phyloP scores from a whole-genome alignment of 1,140 invertebrate genomes.

The Campodea augens region DNA sequence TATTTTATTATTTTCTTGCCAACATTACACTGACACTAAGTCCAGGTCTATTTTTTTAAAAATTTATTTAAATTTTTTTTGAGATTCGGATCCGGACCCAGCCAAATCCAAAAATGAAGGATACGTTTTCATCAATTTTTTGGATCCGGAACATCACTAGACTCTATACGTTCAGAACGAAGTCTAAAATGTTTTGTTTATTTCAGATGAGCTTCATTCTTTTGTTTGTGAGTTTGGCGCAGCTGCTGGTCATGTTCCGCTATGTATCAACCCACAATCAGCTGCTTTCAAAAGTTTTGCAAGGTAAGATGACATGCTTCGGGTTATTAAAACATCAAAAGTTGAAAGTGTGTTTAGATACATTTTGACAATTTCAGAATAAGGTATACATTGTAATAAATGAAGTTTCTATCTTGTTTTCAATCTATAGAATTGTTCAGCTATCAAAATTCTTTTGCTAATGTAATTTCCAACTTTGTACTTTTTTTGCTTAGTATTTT shows the following conservation, averaged over 20 bases:
- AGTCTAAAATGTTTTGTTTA: slow-evolving; percentile 18
- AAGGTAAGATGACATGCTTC: slow-evolving; percentile 58
- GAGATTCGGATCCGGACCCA: too few species aligned
- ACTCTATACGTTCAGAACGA: not conserved
- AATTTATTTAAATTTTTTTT: slow-evolving; percentile 11
- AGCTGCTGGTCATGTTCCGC: slow-evolving; percentile 78
- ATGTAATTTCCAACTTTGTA: not conserved
- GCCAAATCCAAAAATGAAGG: too few species aligned
- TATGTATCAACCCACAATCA: slow-evolving; percentile 98
- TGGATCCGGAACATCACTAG: too few species aligned
- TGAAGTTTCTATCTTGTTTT: not conserved
- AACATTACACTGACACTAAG: too few species aligned
- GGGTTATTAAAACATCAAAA: too few species aligned
- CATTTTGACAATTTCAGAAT: not conserved
- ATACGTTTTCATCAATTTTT: slow-evolving; percentile 11
- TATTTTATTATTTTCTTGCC: too few species aligned
- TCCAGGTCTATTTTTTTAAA: not conserved
- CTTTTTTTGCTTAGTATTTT: slow-evolving; percentile 1
- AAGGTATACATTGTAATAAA: not conserved
- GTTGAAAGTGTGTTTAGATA: not conserved
- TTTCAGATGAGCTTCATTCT: slow-evolving; percentile 92
- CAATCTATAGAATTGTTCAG: not conserved
- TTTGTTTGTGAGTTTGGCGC: slow-evolving; percentile 95
- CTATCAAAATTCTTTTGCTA: not conserved
- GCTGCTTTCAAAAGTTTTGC: slow-evolving; percentile 98